These are phyloP conservation scores for Tenthredo livida DNA, from an alignment of 2,888 invertebrate species.

Conservation along the genomic window DNA sequence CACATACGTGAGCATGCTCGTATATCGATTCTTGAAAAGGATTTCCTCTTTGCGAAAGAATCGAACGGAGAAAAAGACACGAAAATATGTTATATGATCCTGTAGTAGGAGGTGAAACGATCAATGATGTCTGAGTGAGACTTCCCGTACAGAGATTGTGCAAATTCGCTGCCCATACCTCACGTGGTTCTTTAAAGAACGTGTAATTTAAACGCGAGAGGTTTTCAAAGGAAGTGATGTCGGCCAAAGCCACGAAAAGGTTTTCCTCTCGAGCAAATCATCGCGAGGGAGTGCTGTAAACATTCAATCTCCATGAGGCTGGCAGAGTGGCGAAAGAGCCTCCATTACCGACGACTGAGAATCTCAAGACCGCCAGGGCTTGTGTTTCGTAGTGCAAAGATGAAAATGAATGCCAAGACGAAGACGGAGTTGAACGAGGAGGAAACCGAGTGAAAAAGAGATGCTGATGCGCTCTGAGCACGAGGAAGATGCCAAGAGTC, in stretches of 20 bases:
- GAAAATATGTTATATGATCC: not conserved
- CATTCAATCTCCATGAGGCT: conserved; percentile 55
- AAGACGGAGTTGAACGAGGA: conserved; percentile 52
- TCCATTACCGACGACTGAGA: conserved; percentile 73
- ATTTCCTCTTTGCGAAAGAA: not conserved
- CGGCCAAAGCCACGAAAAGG: conserved; percentile 54
- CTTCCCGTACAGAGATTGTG: not conserved
- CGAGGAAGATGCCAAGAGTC: conserved; percentile 59
- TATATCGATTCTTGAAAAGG: not conserved
- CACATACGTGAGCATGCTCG: not conserved
- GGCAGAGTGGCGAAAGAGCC: conserved; percentile 64
- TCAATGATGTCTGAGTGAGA: not conserved
- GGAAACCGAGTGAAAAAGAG: conserved; percentile 33
- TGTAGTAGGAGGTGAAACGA: not conserved
- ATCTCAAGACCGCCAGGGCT: conserved; percentile 65
- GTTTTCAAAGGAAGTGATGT: conserved; percentile 38
- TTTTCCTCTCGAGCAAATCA: conserved; percentile 72
- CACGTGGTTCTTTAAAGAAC: conserved; percentile 23
- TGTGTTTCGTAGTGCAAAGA: conserved; percentile 63
- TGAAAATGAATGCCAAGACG: conserved; percentile 67
- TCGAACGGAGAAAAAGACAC: not conserved
- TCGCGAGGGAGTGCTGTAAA: conserved; percentile 59
- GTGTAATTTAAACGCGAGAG: conserved; percentile 26
- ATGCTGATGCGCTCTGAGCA: conserved; percentile 34
- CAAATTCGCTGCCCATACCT: conserved; percentile 12